Evolutionary conservation across 2,113 vertebrate genomes (phyloP).

Genomic region (Tenebrosternarchus preto): DNA sequence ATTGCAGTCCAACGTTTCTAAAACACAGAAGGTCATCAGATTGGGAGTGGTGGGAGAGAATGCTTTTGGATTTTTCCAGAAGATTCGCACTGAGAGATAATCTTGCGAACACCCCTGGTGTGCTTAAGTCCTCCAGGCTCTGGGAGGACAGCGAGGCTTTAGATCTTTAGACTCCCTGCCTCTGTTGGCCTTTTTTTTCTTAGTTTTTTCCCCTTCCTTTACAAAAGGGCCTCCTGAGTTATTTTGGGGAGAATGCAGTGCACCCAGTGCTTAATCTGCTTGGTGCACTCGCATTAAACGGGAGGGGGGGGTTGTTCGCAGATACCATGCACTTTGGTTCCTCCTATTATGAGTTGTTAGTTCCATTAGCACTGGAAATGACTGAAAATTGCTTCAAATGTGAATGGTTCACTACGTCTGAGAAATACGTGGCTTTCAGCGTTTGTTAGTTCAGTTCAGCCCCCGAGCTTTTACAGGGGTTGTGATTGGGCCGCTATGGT

Average conservation of each 20-base stretch:
- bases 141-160: slow-evolving; percentile 38
- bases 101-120: slow-evolving; percentile 41
- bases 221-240: slow-evolving; percentile 33
- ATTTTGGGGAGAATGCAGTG: slow-evolving; percentile 43
- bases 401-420: background rate
- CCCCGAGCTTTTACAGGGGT: too few relatives aligned
- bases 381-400: background rate
- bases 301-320: background rate
- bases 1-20: slow-evolving; percentile 9
- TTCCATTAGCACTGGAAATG: background rate
- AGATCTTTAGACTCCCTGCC: slow-evolving; percentile 43
- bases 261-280: slow-evolving; percentile 51
- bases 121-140: slow-evolving; percentile 41
- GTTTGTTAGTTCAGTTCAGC: too few relatives aligned
- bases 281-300: slow-evolving; percentile 49
- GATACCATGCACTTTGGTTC: background rate
- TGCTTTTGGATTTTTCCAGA: slow-evolving; percentile 14
- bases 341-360: background rate
- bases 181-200: background rate
- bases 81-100: slow-evolving; percentile 41
- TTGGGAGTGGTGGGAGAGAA: background rate
- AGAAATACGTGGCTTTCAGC: background rate
- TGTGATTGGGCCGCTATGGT: too few relatives aligned
- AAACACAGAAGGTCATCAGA: slow-evolving; percentile 25
- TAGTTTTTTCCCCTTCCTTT: slow-evolving; percentile 51